Base-by-base conservation (phyloP, 1,140 invertebrate genomes). In the Drosophila punjabiensis region DNA sequence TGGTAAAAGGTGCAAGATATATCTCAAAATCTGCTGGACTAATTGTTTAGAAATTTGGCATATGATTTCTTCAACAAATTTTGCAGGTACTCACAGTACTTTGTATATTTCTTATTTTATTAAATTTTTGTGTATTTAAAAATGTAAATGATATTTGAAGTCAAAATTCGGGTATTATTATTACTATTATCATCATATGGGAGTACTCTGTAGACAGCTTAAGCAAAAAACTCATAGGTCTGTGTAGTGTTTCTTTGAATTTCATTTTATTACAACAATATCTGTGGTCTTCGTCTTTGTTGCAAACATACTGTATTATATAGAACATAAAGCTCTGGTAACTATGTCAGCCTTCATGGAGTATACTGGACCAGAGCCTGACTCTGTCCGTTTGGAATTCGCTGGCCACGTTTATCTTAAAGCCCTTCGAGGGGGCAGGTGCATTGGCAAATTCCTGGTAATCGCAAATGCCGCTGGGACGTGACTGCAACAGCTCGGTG, bases 401-500 rank as follows among this genome's bases (percentile, higher is more conserved):
- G 43, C 78, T 74, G 8, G 59, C 70, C 9, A 82, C 67, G 16
- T 69, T 55, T 9, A 79, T 39, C 32, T 65, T 33, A 14, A 81
- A 76, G 24, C 35, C 55, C 7, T 67, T 39, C 3, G 24, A n/a
- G 30, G 73, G 24, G 18, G 14, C 33, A 16, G 47, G 30, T 11
- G 45, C 58, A 68, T 93, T 93, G 32, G 33, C 39, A 65, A 93
- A 91, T 35, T 80, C 73, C 18, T 85, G 83, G 76, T 93, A 89
- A 66, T 93, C 92, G 61, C 92, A 93, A 59, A 93, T 83, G 4
- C 77, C 70, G 2, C 67, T 75, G 52, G 83, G 62, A 30, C 84
- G 68, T 45, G 74, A 76, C 53, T 79, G 39, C 6, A 86, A 70
- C 59, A 66, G 48, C 43, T 63, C 28, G 6, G 16, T 13, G 16